Base-by-base conservation (phyloP, 2,797 vertebrate genomes). In the Neopelma chrysocephalum region DNA sequence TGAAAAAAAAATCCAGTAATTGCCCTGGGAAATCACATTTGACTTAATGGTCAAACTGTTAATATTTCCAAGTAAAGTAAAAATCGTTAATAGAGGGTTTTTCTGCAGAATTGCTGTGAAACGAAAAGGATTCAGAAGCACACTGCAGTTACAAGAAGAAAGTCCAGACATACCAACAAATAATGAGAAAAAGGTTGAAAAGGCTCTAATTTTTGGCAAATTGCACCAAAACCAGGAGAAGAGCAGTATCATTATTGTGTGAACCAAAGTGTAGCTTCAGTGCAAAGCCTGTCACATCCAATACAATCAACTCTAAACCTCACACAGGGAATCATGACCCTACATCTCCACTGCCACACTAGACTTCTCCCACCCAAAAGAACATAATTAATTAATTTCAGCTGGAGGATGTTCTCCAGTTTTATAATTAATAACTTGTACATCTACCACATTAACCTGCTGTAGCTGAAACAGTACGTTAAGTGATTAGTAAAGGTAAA, bases 321-420 rank as follows among this genome's bases (percentile, higher is more conserved):
- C 90, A 90, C 78, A 73, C 85, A 92, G 47, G 62, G 82, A 97
- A 90, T 94, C 91, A 36, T 95, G 97, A 97, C 95, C 96, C 76
- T 45, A 71, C 65, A 70, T 96, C 94, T 96, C 76, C 66, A 79
- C 83, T 68, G 92, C 83, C 83, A 92, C 89, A 90, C 82, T 85
- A 87, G 80, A 91, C 64, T 94, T 96, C 89, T 93, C 65, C 70
- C 45, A 93, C 82, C 77, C 79, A 78, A 92, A 95, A 89, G 80
- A 97, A 95, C 61, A 71, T 85, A 95, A 97, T 97, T 96, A 96
- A 97, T 97, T 97, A 94, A 96, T 96, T 97, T 96, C 82, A 91
- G 54, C 75, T 83, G 62, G 60, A 97, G 60, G 69, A 93, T 84
- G 61, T 95, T 94, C 88, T 95, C 42, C 84, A 88, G 69, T 62